Evolutionary conservation across 2,113 vertebrate genomes (phyloP).

Genomic region (Leucopsar rothschildi): DNA sequence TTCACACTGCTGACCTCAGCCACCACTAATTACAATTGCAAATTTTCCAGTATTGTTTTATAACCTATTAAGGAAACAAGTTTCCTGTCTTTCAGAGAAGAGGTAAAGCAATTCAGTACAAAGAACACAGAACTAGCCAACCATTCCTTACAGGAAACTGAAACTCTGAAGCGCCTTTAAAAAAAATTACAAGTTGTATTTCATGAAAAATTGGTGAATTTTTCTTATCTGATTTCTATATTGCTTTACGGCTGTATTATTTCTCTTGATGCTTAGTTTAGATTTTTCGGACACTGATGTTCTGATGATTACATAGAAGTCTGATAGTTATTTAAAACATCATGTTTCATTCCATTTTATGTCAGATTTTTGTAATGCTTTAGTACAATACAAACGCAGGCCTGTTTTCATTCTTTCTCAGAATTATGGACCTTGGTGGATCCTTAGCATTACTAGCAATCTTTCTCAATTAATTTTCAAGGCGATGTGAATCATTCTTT

Average conservation of each 20-base stretch:
- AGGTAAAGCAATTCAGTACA: not conserved
- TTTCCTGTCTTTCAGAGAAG: not conserved
- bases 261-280: not conserved
- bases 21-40: not conserved
- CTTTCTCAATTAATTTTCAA: slow-evolving; percentile 45
- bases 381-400: not conserved
- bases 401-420: not conserved
- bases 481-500: slow-evolving; percentile 7
- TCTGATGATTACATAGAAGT: not conserved
- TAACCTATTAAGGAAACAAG: not conserved
- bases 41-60: slow-evolving; percentile 19
- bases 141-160: not conserved
- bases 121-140: not conserved
- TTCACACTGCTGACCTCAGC: not conserved
- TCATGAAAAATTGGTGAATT: not conserved
- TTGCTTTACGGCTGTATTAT: not conserved
- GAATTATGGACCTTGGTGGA: not conserved
- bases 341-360: not conserved
- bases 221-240: not conserved
- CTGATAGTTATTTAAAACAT: not conserved
- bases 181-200: not conserved
- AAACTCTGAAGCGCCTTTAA: not conserved
- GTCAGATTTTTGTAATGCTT: not conserved
- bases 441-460: not conserved
- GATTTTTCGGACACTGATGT: not conserved